phyloP scores from a whole-genome alignment of 2,888 invertebrate species.

The Petrolisthes manimaculis region DNA sequence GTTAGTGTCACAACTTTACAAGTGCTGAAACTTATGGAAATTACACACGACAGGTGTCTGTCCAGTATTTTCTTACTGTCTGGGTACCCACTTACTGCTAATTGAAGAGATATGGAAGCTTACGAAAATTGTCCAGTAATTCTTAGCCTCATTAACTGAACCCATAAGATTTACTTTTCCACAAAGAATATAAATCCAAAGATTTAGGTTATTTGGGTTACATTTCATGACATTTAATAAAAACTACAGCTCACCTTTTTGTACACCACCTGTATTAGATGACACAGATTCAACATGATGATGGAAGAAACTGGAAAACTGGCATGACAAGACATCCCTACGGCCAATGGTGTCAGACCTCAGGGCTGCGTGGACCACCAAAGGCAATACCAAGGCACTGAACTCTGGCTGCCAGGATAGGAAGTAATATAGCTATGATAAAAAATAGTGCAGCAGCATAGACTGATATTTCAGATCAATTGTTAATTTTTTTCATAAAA shows the following conservation, averaged over 20 bases:
- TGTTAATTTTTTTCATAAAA: no score
- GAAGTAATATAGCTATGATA: background rate
- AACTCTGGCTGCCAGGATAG: constrained; percentile 24
- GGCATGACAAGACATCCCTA: constrained; percentile 32
- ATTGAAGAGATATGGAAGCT: no score
- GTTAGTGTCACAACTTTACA: no score
- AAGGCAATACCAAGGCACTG: constrained; percentile 39
- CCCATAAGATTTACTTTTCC: no score
- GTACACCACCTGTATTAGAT: background rate
- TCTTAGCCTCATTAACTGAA: no score
- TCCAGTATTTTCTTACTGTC: no score
- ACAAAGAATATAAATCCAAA: no score
- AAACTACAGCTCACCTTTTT: background rate
- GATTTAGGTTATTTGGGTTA: background rate
- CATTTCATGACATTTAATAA: background rate
- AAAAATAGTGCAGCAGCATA: background rate
- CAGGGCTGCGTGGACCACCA: constrained; percentile 32
- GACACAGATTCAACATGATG: background rate
- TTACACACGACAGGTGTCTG: no score
- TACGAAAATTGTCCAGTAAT: no score
- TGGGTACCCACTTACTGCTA: no score
- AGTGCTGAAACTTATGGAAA: no score
- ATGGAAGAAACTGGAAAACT: constrained; percentile 41
- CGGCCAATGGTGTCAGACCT: constrained; percentile 24
- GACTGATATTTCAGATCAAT: no score